These are phyloP conservation scores for Calliphora vicina DNA, from an alignment of 1,140 invertebrate genomes.

Conservation along the genomic window DNA sequence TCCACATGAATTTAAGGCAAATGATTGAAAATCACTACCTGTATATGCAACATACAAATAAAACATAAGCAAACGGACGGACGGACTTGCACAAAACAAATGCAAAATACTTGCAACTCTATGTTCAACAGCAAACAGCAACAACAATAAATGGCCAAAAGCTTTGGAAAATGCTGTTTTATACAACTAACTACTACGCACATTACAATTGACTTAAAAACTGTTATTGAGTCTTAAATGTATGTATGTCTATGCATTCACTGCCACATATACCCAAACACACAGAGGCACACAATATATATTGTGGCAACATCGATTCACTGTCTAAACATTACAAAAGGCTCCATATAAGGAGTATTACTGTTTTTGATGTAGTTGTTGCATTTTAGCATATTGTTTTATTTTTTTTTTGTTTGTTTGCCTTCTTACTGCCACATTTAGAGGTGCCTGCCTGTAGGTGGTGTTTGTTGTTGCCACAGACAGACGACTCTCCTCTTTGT, in stretches of 20 bases:
- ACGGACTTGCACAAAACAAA: not conserved
- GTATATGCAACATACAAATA: not conserved
- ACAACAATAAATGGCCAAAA: not conserved
- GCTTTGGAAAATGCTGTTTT: constrained; percentile 11
- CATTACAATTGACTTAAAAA: constrained; percentile 34
- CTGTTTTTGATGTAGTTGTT: not conserved
- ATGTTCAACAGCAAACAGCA: not conserved
- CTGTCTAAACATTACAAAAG: too few species aligned
- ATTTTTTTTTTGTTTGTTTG: not conserved
- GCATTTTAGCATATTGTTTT: not conserved
- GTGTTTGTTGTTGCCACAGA: not conserved
- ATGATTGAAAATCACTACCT: constrained; percentile 32
- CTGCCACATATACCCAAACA: not conserved
- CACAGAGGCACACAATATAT: not conserved
- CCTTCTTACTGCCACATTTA: not conserved
- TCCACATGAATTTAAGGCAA: constrained; percentile 22
- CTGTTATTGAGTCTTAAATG: constrained; percentile 23
- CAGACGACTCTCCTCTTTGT: not conserved
- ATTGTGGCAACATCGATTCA: not conserved
- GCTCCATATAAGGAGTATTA: constrained; percentile 23
- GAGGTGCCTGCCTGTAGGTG: constrained; percentile 21
- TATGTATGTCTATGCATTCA: not conserved
- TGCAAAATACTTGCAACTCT: not conserved
- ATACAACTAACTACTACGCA: constrained; percentile 30
- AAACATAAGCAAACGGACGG: not conserved